These are phyloP conservation scores for Paralvinella palmiformis DNA, from an alignment of 1,140 invertebrate species.

Conservation along the genomic window DNA sequence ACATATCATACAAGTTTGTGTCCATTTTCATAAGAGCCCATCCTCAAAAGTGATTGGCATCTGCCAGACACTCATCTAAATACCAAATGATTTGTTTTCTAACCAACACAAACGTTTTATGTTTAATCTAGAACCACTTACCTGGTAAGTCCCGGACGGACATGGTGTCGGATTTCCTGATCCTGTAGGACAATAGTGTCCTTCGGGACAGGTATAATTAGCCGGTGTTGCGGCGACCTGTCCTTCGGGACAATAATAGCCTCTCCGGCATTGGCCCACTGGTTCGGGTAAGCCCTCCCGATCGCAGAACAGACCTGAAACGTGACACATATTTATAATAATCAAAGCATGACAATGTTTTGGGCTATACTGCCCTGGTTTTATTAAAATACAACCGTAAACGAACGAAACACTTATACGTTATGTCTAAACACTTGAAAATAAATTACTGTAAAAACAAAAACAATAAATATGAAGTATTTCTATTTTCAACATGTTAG, in stretches of 20 bases:
- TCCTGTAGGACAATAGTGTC: conserved; percentile 38
- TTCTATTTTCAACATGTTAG: no score
- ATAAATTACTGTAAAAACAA: no score
- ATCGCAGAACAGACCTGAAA: conserved; percentile 38
- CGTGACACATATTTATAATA: background rate
- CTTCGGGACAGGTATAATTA: conserved; percentile 40
- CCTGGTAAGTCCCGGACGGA: conserved; percentile 41
- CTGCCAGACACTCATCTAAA: no score
- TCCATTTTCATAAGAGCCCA: no score
- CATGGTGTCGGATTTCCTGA: conserved; percentile 27
- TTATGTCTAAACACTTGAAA: no score
- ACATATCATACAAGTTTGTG: no score
- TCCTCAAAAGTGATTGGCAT: no score
- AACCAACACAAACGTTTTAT: no score
- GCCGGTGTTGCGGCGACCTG: conserved; percentile 33
- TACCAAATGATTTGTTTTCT: no score
- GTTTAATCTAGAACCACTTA: conserved; percentile 9
- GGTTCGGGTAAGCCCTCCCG: conserved; percentile 27
- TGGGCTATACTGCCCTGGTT: no score
- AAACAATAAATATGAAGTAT: no score
- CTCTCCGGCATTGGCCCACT: conserved; percentile 30
- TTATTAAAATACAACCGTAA: background rate
- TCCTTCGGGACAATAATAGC: conserved; percentile 38
- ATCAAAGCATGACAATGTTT: background rate
- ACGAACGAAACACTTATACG: no score